Evolutionary conservation across 2,888 invertebrate species (phyloP), one percentile per base, ranked within the genome.

Genomic region (Tanytarsus gracilentus): DNA sequence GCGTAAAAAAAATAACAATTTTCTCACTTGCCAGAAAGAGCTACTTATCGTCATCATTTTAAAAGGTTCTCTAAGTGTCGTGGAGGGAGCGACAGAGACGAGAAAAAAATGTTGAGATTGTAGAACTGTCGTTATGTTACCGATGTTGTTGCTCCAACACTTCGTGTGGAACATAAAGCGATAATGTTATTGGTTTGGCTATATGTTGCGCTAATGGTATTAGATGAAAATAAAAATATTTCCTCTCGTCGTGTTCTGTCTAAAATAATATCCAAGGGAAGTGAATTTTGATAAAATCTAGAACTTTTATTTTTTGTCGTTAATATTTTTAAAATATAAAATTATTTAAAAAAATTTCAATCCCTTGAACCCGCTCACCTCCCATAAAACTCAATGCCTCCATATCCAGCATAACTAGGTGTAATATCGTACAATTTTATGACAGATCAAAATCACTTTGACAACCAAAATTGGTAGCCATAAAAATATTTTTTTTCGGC

Each of bases 381-480:
- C n/a, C n/a, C n/a, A n/a, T n/a, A n/a, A n/a, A n/a, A n/a, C n/a
- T n/a, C n/a, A n/a, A n/a, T n/a, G n/a, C n/a, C n/a, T n/a, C n/a
- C n/a, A n/a, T n/a, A n/a, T n/a, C n/a, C n/a, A n/a, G n/a, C n/a
- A n/a, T n/a, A n/a, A n/a, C n/a, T n/a, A n/a, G n/a, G n/a, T n/a
- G n/a, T n/a, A n/a, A n/a, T n/a, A n/a, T 30, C 30, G 9, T 11
- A 27, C n/a, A 49, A 18, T 53, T 40, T 44, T 40, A 44, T 40
- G 58, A 48, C 40, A 58, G 40, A 56, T 56, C 21, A 44, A 29
- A 58, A 58, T 58, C 58, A 49, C 26, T 49, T 49, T 49, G 49
- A 49, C 49, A 49, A 49, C 14, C 49, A 26, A 25, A 25, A 26
- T 26, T 49, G 14, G 26, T 49, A 11, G 27, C 49, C 27, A 49